Evolutionary conservation across 1,140 invertebrate species (phyloP).

Genomic region (Aphaenogaster ashmeadi): DNA sequence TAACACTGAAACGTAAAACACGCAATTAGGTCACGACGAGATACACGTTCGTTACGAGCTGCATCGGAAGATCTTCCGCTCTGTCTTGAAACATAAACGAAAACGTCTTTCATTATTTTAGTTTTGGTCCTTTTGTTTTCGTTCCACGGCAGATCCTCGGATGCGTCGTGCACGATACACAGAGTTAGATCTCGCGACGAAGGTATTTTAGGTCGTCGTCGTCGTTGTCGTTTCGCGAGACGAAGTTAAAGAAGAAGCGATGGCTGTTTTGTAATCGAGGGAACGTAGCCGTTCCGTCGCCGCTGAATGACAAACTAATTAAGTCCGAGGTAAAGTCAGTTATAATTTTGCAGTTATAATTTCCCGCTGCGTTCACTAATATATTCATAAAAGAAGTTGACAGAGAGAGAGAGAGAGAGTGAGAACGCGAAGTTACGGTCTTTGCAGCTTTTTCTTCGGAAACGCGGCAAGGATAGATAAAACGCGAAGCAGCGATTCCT

Average conservation of each 20-base stretch:
- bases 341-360: constrained; percentile 7
- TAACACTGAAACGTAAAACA: constrained; percentile 82
- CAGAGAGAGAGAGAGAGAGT: too few relatives aligned
- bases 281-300: neutral
- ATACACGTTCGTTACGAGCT: constrained; percentile 45
- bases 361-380: constrained; percentile 7
- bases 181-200: constrained; percentile 71
- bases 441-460: neutral
- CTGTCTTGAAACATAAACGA: neutral
- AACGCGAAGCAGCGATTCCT: neutral
- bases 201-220: constrained; percentile 31
- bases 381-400: constrained; percentile 14
- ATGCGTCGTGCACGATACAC: constrained; percentile 57
- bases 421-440: neutral
- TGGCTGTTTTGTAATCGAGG: neutral
- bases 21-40: constrained; percentile 77
- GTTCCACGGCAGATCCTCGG: constrained; percentile 57
- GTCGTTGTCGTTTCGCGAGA: constrained; percentile 51
- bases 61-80: constrained; percentile 55
- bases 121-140: constrained; percentile 15
- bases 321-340: neutral
- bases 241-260: neutral
- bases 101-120: constrained; percentile 12
- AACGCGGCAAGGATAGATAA: constrained; percentile 50
- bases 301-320: constrained; percentile 18